These are phyloP conservation scores for Percopsis omiscomaycus DNA, from an alignment of 2,797 vertebrate species.

Conservation along the genomic window DNA sequence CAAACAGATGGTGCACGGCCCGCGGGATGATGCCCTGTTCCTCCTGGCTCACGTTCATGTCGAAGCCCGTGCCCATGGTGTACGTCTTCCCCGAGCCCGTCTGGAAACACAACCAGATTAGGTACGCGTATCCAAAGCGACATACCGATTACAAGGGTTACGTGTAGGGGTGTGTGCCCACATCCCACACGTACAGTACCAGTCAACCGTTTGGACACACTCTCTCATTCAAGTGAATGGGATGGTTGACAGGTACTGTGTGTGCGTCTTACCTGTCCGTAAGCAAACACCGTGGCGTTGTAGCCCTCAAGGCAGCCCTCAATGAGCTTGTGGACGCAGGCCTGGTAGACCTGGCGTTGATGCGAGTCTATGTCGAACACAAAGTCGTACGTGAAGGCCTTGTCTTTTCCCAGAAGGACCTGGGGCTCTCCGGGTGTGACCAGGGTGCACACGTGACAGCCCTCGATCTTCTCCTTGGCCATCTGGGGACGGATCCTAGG, in stretches of 20 bases:
- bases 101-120: slow-evolving; percentile 48
- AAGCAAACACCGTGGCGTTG: slow-evolving; percentile 95
- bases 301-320: slow-evolving; percentile 98
- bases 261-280: slow-evolving; percentile 84
- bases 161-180: too few species aligned
- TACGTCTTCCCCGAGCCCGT: slow-evolving; percentile 85
- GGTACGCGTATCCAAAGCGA: too few species aligned
- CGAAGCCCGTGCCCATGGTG: slow-evolving; percentile 96
- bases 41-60: slow-evolving; percentile 74
- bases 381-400: slow-evolving; percentile 97
- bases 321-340: slow-evolving; percentile 88
- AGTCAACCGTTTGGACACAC: too few species aligned
- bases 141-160: too few species aligned
- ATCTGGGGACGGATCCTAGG: slow-evolving; percentile 94
- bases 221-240: too few species aligned
- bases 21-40: slow-evolving; percentile 94
- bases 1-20: slow-evolving; percentile 91
- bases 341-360: slow-evolving; percentile 85
- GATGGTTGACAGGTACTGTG: background rate
- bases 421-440: slow-evolving; percentile 95
- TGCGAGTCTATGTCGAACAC: slow-evolving; percentile 90
- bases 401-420: slow-evolving; percentile 96
- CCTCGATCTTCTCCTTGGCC: slow-evolving; percentile 96
- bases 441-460: slow-evolving; percentile 93
- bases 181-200: too few species aligned